Evolutionary conservation across 2,888 invertebrate species (phyloP).

Genomic region (Seira ritae): DNA sequence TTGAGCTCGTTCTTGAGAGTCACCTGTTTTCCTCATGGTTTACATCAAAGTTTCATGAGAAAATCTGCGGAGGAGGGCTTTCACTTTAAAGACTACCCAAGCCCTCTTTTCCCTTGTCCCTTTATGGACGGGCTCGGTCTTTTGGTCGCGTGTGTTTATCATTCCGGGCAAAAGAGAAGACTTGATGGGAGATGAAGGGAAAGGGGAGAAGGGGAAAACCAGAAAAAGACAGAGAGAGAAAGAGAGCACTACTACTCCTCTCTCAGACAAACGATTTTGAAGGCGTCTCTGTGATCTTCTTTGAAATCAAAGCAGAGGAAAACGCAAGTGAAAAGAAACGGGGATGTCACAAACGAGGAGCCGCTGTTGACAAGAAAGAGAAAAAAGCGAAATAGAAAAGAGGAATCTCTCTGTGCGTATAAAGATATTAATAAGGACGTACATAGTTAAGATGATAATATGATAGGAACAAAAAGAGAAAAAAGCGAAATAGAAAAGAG

Average conservation of each 20-base stretch:
- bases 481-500: slow-evolving; percentile 46
- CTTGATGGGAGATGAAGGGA: slow-evolving; percentile 4
- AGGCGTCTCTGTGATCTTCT: slow-evolving; percentile 70
- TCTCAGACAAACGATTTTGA: slow-evolving; percentile 60
- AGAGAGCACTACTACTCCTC: slow-evolving; percentile 36
- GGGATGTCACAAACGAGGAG: slow-evolving; percentile 65
- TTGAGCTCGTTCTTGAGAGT: neutral
- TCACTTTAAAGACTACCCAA: neutral
- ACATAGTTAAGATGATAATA: slow-evolving; percentile 64
- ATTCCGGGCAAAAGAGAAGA: neutral
- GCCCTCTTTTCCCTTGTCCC: neutral
- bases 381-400: slow-evolving; percentile 52
- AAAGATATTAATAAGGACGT: slow-evolving; percentile 72
- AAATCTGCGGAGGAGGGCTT: slow-evolving; percentile 26
- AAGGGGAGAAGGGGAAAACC: slow-evolving; percentile 47
- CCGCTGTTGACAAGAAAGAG: slow-evolving; percentile 63
- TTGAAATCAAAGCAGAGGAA: slow-evolving; percentile 72
- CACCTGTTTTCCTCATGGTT: slow-evolving; percentile 52
- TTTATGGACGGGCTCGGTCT: neutral
- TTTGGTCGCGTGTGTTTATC: slow-evolving; percentile 11
- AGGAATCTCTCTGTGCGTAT: slow-evolving; percentile 46
- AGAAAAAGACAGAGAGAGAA: slow-evolving; percentile 62
- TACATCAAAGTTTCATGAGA: slow-evolving; percentile 42
- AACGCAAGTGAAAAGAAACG: slow-evolving; percentile 67
- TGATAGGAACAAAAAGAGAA: slow-evolving; percentile 36